Conservation (phyloP, 2,113 vertebrate species). For the Cryptomyrus ogoouensis region DNA sequence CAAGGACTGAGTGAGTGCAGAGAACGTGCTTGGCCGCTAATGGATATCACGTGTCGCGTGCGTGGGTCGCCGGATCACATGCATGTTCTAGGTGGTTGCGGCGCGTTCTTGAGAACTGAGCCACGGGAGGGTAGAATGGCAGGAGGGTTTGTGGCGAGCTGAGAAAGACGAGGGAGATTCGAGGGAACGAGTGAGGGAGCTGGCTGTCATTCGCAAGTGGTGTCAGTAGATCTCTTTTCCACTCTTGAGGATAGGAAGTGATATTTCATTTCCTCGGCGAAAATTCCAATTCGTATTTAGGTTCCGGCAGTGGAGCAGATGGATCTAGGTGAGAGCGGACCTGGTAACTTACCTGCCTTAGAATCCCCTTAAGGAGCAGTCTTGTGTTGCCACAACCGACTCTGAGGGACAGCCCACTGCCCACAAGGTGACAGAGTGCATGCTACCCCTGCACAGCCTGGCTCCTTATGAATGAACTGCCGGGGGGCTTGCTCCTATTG, state of each 20-base stretch:
- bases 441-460: constrained; percentile 39
- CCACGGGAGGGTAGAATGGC: not conserved
- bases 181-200: not conserved
- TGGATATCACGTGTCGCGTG: constrained; percentile 64
- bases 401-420: not conserved
- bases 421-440: constrained; percentile 30
- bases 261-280: not conserved
- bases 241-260: not conserved
- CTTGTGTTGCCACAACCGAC: not conserved
- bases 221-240: not conserved
- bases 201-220: not conserved
- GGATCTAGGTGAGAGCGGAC: not conserved
- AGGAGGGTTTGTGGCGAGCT: not conserved
- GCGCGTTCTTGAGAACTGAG: constrained; percentile 22
- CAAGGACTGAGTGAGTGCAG: constrained; percentile 73
- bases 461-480: constrained; percentile 65
- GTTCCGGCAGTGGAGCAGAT: not conserved
- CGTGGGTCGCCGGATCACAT: constrained; percentile 63
- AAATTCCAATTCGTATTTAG: not conserved
- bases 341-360: not conserved
- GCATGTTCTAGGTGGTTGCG: constrained; percentile 52
- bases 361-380: not conserved
- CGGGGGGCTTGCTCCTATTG: constrained; percentile 48
- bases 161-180: not conserved
- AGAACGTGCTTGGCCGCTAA: constrained; percentile 55